Evolutionary conservation across 2,888 invertebrate genomes (phyloP), one percentile per base, ranked within the genome.

Genomic region (Ochropleura leucogaster): DNA sequence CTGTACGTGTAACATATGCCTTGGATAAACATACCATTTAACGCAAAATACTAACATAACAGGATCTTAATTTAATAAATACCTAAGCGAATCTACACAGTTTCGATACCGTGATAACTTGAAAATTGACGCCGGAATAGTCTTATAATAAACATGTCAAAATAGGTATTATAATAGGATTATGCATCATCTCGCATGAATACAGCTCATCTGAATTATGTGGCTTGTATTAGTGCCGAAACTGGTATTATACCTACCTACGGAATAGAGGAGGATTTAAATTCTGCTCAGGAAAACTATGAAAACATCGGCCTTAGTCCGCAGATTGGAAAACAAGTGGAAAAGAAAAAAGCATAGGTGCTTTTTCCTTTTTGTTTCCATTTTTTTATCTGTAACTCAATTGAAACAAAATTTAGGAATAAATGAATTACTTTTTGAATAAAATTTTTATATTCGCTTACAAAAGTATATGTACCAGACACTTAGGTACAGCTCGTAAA

Each of bases 121-220:
- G 47, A 77, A 53, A 69, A 66, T 65, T 62, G 66, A 47, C 60
- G 80, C 49, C 49, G 57, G 77, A 60, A n/a, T 57, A 64, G 63
- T 49, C 44, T 68, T 82, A 77, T 77, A 77, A 49, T 77, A 77
- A 49, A 72, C 83, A 79, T 83, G 73, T 72, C 83, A 69, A 83
- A 79, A 83, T 78, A 47, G 42, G 55, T 78, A 68, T 72, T 74
- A 51, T 72, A 74, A 70, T 63, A 55, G 49, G 67, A 83, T 83
- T 68, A 69, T 44, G 44, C 30, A 77, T 72, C 49, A 60, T 77
- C 72, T 77, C 68, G 64, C 67, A 72, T 68, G 63, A 73, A 79
- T 79, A 79, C 40, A 70, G 68, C 73, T 73, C 72, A 69, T 74
- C 59, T 42, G 42, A 70, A 60, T 74, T 57, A 46, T 59, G 6